Evolutionary conservation across 1,140 invertebrate species (phyloP), one percentile per base, ranked within the genome.

Genomic region (Rhopalosiphum padi): DNA sequence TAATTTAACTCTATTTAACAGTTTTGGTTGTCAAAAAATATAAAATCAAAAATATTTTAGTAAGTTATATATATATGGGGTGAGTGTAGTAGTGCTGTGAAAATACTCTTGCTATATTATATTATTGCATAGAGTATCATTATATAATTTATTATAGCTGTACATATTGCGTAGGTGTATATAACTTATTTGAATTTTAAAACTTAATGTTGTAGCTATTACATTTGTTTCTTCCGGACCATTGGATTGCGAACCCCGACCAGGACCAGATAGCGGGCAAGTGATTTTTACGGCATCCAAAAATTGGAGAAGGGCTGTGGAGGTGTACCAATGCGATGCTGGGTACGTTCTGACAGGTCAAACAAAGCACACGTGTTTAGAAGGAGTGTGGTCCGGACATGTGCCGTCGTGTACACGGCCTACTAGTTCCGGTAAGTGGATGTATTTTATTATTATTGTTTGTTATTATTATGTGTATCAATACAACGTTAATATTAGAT

Each of bases 251-350:
- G 82, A 53, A 53, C 48, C 91, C 5, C 91, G 91, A 55, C 37
- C 68, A 22, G n/a, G 25, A 55, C 91, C 91, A 48, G 48, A 53
- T 1, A 85, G n/a, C 15, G 91, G 82, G 30, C 46, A 86, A 53
- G 46, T 30, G 25, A 25, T 93, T 15, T 93, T 93, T 23, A 93
- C 68, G 15, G 35, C 77, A 51, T 93, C 91, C 6, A 93, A 86
- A 93, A 93, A 55, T n/a, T 93, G 91, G 91, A 53, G 48, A 41
- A 55, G 77, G 48, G 91, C 91, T 15, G 91, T 93, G 15, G 82
- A 93, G 37, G 91, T 93, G 82, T 92, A 93, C 48, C 68, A 85
- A 43, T 93, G 91, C 25, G 77, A 93, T 9, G 48, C 9, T 7
- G 91, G 91, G 15, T 93, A 93, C 91, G 37, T 93, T 51, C 15